Conservation (phyloP, 1,140 invertebrate species). For the Acromyrmex charruanus region DNA sequence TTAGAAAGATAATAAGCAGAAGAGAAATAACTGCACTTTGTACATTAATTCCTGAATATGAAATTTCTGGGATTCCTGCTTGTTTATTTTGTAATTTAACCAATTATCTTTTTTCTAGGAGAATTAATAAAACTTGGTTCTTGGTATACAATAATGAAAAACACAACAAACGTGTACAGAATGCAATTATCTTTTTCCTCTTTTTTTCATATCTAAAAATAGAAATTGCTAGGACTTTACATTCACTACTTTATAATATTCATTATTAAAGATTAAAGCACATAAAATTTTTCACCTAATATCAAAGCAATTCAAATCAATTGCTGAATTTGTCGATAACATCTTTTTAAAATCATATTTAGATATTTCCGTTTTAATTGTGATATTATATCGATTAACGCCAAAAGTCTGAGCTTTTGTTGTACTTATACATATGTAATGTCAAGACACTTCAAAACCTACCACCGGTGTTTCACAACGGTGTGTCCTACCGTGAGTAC, state of each 20-base stretch:
- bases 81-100: not conserved
- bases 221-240: not conserved
- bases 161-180: not conserved
- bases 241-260: not conserved
- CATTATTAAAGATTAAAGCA: not conserved
- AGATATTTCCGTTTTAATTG: not conserved
- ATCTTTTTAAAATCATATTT: not conserved
- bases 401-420: not conserved
- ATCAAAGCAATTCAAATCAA: not conserved
- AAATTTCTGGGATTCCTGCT: not conserved
- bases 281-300: not conserved
- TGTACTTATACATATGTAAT: not conserved
- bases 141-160: not conserved
- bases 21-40: not conserved
- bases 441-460: conserved; percentile 35
- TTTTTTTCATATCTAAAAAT: not conserved
- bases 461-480: conserved; percentile 68
- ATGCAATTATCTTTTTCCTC: not conserved
- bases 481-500: conserved; percentile 45
- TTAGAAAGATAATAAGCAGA: not conserved
- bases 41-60: not conserved
- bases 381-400: not conserved
- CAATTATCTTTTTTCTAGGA: not conserved
- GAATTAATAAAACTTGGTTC: not conserved
- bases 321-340: not conserved